phyloP scores from a whole-genome alignment of 1,140 invertebrate species.

The Apis laboriosa region DNA sequence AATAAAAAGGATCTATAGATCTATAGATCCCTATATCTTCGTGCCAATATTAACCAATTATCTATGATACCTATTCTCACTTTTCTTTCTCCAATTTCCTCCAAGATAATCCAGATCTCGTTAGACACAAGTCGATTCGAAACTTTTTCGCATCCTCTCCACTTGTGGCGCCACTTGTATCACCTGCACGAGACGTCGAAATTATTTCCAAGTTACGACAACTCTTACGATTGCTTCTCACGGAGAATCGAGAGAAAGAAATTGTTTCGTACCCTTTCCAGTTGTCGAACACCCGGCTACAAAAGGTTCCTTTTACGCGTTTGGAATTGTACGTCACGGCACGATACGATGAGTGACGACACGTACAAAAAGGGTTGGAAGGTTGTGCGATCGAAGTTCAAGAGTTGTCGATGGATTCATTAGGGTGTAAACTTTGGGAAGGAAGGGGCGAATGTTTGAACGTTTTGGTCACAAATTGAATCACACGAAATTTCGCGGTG shows the following conservation, averaged over 20 bases:
- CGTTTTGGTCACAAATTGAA: constrained; percentile 69
- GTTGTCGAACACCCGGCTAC: neutral
- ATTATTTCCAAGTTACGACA: constrained; percentile 72
- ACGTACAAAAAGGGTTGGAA: constrained; percentile 14
- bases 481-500: constrained; percentile 68
- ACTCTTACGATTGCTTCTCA: constrained; percentile 42
- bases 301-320: neutral
- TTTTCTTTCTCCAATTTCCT: no score
- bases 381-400: neutral
- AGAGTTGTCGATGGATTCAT: constrained; percentile 62
- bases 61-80: no score
- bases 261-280: constrained; percentile 33
- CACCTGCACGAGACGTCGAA: constrained; percentile 72
- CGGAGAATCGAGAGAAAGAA: constrained; percentile 33
- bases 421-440: constrained; percentile 34
- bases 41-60: no score
- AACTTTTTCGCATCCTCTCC: constrained; percentile 24
- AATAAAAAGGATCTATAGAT: neutral
- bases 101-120: neutral
- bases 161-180: constrained; percentile 59
- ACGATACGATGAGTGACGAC: constrained; percentile 26
- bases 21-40: no score
- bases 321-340: neutral
- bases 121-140: neutral
- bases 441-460: constrained; percentile 49